Base-by-base conservation (phyloP, 1,140 invertebrate genomes). In the Liolophura sinensis region DNA sequence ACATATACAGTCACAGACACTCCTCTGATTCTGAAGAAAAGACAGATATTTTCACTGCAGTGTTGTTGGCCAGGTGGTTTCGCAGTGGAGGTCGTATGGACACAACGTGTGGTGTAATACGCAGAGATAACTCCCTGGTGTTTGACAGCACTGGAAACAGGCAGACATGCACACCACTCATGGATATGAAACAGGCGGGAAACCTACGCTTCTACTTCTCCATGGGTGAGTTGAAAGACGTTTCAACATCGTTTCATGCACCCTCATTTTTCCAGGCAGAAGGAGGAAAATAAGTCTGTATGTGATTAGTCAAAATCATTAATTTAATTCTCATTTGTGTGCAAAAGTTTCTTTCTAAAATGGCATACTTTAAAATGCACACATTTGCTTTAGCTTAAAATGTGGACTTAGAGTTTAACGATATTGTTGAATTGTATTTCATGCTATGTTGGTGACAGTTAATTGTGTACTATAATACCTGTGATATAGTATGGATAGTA, bases 141-240 rank as follows among this genome's bases (percentile, higher is more conserved):
- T 78, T 83, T 66, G 73, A 74, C 60, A 74, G 69, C 15, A 59
- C 67, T 25, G 80, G 75, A 14, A 75, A 73, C 60, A 61, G 81
- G 49, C 71, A 76, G 48, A 70, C 78, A 11, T 85, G 84, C 69
- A 78, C 83, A 9, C 78, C 78, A 25, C 74, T 68, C 46, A 62
- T 84, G 18, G 73, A 82, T 62, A 68, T 75, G 24, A 67, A 65
- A 60, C 62, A 73, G 31, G 79, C 78, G 12, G 79, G 77, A 50
- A 83, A 77, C 66, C 67, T 83, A 0, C 70, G 78, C 20, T 85
- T 85, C 61, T 70, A 79, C 62, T 79, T 85, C 56, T 63, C 73
- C 22, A 72, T 78, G 58, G 82, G 81, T 79, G 73, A 65, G 74
- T 64, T 16, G 9, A 20, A 4, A 16, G 51, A 3, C 25, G 25